Base-by-base conservation (phyloP, 2,797 vertebrate genomes). In the Clarias laeviceps region DNA sequence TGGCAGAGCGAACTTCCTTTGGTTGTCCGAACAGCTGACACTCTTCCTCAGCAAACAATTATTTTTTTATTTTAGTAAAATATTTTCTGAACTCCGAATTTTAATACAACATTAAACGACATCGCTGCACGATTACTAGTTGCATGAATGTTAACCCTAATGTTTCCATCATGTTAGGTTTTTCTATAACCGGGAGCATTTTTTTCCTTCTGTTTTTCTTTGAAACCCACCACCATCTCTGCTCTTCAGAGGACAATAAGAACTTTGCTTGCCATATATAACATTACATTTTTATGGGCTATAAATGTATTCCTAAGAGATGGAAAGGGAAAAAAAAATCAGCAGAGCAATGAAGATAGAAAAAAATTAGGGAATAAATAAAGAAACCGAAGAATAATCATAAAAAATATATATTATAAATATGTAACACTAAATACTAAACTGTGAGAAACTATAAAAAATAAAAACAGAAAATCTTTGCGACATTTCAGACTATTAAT, bases 251-350 rank as follows among this genome's bases (percentile, higher is more conserved):
- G 78, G 22, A 65, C 78, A 80, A 50, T 45, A 69, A 82, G 56
- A 59, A 69, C 32, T 79, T 79, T 45, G 34, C 57, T 78, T 45
- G 77, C 22, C 34, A 64, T 40, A 79, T 79, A 64, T 79, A 79
- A 64, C 34, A 40, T 40, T 17, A 9, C n/a, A 27, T 18, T 45
- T 79, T 79, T 79, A 79, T 79, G 77, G 77, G 24, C 77, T 79
- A 64, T 40, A 64, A 79, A 79, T 64, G 24, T 7, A 64, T 79
- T 79, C 77, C 59, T 17, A 45, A 64, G 59, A 64, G 77, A 79
- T n/a, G 34, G 59, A 3, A 22, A 17, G 34, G 24, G 45, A 61
- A 64, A 27, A 79, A 34, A 79, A 59, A 62, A n/a, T 64, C 8
- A 79, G n/a, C 15, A n/a, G 34, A 79, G 22, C 37, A 62, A 62